Evolutionary conservation across 2,888 invertebrate species (phyloP).

Genomic region (Plagodis pulveraria): DNA sequence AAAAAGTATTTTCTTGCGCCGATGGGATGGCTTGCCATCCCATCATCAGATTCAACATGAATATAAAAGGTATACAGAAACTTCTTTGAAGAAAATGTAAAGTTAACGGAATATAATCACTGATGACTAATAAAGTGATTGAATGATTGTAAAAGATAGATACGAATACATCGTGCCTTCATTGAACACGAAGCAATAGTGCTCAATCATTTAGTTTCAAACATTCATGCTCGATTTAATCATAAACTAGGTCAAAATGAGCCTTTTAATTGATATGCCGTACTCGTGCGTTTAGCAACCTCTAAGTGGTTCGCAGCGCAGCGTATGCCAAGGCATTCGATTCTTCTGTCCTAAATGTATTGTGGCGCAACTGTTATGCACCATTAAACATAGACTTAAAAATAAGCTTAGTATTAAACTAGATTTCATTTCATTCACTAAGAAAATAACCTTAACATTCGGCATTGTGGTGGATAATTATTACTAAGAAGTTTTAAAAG

Average conservation of each 20-base stretch:
- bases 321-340: constrained; percentile 48
- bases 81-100: too few relatives aligned
- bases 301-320: constrained; percentile 46
- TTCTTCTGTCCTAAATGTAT: constrained; percentile 48
- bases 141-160: too few relatives aligned
- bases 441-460: too few relatives aligned
- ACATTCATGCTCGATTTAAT: constrained; percentile 53
- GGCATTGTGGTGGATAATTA: too few relatives aligned
- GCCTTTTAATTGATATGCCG: constrained; percentile 70
- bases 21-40: too few relatives aligned
- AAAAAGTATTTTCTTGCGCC: too few relatives aligned
- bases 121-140: too few relatives aligned
- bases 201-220: constrained; percentile 18
- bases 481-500: too few relatives aligned
- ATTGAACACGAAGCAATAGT: constrained; percentile 1
- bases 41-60: too few relatives aligned
- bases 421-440: too few relatives aligned
- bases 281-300: constrained; percentile 62
- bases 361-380: constrained; percentile 47
- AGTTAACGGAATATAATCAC: too few relatives aligned
- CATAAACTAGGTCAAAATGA: constrained; percentile 59
- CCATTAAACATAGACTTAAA: constrained; percentile 24
- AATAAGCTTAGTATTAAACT: not conserved
- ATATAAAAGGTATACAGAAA: too few relatives aligned
- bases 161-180: not conserved